These are phyloP conservation scores for Macrosteles quadrilineatus DNA, from an alignment of 1,140 invertebrate species.

Conservation along the genomic window DNA sequence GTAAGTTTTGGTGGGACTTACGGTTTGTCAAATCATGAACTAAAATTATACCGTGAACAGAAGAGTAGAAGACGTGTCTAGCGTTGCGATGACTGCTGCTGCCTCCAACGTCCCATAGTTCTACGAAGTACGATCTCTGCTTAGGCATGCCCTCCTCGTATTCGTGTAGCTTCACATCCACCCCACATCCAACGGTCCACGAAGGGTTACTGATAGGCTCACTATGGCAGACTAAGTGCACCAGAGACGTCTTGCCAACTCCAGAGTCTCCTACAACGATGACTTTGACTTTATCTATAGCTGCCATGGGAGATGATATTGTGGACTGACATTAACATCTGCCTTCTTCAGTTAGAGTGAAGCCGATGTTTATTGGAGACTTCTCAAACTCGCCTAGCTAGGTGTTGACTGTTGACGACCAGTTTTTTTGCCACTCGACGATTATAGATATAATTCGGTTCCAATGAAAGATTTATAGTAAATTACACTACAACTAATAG, in stretches of 20 bases:
- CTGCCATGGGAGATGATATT: too few species aligned
- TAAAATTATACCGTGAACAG: conserved; percentile 92
- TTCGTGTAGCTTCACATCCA: conserved; percentile 95
- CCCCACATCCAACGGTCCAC: conserved; percentile 94
- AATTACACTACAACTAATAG: too few species aligned
- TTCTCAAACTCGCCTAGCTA: too few species aligned
- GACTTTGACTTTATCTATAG: conserved; percentile 86
- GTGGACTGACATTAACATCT: too few species aligned
- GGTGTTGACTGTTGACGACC: too few species aligned
- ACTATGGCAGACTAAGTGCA: conserved; percentile 87
- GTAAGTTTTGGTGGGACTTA: conserved; percentile 92
- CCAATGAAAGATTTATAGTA: too few species aligned
- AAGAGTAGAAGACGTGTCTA: conserved; percentile 88
- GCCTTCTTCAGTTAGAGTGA: too few species aligned
- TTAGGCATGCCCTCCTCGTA: conserved; percentile 91
- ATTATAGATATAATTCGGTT: too few species aligned
- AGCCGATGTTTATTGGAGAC: too few species aligned
- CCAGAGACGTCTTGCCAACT: conserved; percentile 93
- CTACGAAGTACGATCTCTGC: conserved; percentile 91
- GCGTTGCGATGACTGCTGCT: conserved; percentile 90
- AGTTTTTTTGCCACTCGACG: too few species aligned
- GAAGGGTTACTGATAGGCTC: conserved; percentile 80
- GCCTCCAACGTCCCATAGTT: conserved; percentile 96
- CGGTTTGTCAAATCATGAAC: conserved; percentile 96
- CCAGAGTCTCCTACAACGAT: conserved; percentile 92